Evolutionary conservation across 2,797 vertebrate genomes (phyloP), one percentile per base, ranked within the genome.

Genomic region (Astyanax mexicanus): DNA sequence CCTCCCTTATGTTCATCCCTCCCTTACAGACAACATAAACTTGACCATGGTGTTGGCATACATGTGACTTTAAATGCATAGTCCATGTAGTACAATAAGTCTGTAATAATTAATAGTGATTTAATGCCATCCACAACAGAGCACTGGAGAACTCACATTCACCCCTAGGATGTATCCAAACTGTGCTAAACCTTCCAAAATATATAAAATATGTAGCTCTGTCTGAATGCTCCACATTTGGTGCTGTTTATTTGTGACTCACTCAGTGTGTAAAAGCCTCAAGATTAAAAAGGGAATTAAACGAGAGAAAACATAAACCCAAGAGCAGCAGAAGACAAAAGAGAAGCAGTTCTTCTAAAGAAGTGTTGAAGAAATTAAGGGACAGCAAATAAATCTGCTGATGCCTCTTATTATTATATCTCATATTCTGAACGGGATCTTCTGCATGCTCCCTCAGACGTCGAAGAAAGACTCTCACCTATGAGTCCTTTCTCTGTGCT

Each of bases 401-500:
- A 67, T 27, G 42, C 78, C 35, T 77, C 77, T 85, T 76, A 78
- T 58, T 77, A 77, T 85, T 76, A 78, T 58, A 60, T 66, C 15
- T 42, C 23, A 87, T 72, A 32, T 62, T 61, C 29, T 61, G 32
- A n/a, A 68, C 49, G 10, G 29, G 23, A 27, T 29, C 40, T 40
- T 12, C 7, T 25, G 13, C 21, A 62, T 2, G 6, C 3, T 19
- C 61, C 4, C 60, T 15, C 40, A 10, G 44, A 21, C 3, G 12
- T 32, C 3, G 49, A 13, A 1, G 17, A 21, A 27, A 37, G 6
- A 2, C 82, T 81, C 96, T 98, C 93, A 99, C 97, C 97, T 93
- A 98, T 98, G 72, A 99, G 95, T 84, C 97, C 97, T 87, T 96
- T 96, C 44, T 98, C 96, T 83, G 97, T 98, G 90, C 96, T 98